These are phyloP conservation scores for Poecile montanus DNA, from an alignment of 2,797 vertebrate genomes.

Conservation along the genomic window DNA sequence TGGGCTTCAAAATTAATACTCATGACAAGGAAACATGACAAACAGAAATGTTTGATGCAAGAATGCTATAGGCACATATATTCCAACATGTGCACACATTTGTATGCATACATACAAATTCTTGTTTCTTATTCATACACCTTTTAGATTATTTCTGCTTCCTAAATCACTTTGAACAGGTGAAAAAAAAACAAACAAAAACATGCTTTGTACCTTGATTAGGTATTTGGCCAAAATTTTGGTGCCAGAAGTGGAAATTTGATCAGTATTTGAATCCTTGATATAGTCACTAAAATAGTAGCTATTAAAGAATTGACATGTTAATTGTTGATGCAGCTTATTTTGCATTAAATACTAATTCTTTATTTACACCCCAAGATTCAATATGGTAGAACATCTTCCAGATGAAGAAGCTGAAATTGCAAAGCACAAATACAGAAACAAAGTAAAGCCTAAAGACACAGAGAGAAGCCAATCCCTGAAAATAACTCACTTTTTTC, in stretches of 20 bases:
- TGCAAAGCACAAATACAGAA: background rate
- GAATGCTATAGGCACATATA: background rate
- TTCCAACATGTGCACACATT: background rate
- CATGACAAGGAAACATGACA: background rate
- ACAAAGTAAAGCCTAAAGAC: background rate
- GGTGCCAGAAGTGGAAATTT: background rate
- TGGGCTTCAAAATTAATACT: background rate
- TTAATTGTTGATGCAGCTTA: background rate
- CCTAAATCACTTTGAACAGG: background rate
- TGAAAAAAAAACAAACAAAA: background rate
- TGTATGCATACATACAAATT: background rate
- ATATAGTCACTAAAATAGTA: background rate
- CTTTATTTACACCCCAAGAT: background rate
- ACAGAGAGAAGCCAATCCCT: background rate
- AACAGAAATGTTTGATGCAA: background rate
- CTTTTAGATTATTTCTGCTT: slow-evolving; percentile 1
- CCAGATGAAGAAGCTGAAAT: background rate
- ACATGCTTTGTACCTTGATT: background rate
- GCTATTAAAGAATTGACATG: background rate
- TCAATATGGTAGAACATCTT: background rate
- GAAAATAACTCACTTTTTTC: background rate
- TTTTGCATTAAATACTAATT: background rate
- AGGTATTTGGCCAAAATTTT: background rate
- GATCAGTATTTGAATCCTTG: background rate
- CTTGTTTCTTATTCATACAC: background rate